These are phyloP conservation scores for Scaptodrosophila latifasciaeformis DNA, from an alignment of 2,888 invertebrate genomes.

Conservation along the genomic window DNA sequence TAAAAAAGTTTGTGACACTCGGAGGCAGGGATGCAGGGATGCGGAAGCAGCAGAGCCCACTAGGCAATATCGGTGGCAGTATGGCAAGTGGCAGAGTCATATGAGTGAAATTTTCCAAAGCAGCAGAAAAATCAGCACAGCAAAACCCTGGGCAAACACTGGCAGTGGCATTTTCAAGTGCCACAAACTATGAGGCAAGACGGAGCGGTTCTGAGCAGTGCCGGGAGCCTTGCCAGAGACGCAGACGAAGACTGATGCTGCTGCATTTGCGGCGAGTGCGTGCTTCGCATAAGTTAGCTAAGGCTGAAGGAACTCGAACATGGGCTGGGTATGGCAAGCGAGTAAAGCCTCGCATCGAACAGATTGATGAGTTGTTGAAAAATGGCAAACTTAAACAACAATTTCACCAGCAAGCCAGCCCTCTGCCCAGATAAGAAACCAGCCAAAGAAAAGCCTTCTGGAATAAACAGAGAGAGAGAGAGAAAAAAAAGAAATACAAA, in stretches of 20 bases:
- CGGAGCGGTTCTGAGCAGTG: too few relatives aligned
- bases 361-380: conserved; percentile 70
- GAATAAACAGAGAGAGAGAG: conserved; percentile 15
- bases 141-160: too few relatives aligned
- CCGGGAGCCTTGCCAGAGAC: too few relatives aligned
- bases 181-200: too few relatives aligned
- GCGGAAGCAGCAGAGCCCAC: too few relatives aligned
- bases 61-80: too few relatives aligned
- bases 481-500: too few relatives aligned
- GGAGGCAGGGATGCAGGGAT: too few relatives aligned
- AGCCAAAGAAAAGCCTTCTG: conserved; percentile 16
- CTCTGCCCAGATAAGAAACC: conserved; percentile 23
- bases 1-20: conserved; percentile 50
- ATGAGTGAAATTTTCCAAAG: conserved; percentile 41
- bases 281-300: conserved; percentile 63
- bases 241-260: conserved; percentile 59
- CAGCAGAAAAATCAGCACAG: conserved; percentile 42
- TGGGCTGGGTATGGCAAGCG: too few relatives aligned
- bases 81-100: conserved; percentile 46
- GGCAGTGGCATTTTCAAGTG: too few relatives aligned
- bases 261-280: conserved; percentile 67
- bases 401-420: too few relatives aligned
- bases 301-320: conserved; percentile 11
- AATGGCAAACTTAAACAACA: conserved; percentile 68
- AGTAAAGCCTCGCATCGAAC: conserved; percentile 47